Conservation (phyloP, 2,797 vertebrate species). For the Sebastes itinus region DNA sequence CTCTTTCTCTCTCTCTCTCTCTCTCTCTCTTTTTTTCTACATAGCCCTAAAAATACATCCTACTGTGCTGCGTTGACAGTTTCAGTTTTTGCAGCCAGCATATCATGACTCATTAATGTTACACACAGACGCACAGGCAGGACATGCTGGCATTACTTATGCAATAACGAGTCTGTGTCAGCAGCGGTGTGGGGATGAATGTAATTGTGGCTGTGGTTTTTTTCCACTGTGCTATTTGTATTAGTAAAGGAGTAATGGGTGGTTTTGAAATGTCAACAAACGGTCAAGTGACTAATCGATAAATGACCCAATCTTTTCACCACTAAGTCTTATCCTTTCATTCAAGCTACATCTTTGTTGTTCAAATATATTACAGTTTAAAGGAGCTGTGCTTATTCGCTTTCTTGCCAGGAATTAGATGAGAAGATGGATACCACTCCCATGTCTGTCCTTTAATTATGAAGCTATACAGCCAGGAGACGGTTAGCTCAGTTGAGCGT, state of each 20-base stretch:
- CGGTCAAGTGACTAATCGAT: neutral
- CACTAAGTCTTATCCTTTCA: neutral
- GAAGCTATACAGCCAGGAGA: neutral
- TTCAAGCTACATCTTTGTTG: neutral
- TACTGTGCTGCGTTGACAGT: conserved; percentile 26
- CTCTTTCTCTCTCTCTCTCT: neutral
- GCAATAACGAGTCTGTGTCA: conserved; percentile 45
- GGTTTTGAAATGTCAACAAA: neutral
- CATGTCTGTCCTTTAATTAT: neutral
- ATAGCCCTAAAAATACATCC: conserved; percentile 24
- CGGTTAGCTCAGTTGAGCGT: neutral
- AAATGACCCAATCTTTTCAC: neutral
- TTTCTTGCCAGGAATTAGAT: neutral
- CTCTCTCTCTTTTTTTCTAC: neutral
- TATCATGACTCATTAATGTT: conserved; percentile 58
- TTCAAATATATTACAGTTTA: neutral
- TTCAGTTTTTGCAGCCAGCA: conserved; percentile 27
- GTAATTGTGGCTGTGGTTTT: neutral
- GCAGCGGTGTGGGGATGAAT: conserved; percentile 11
- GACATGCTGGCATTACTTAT: conserved; percentile 40
- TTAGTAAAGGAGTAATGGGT: neutral
- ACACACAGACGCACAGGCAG: conserved; percentile 15
- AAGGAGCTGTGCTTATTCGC: neutral
- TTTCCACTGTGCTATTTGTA: neutral
- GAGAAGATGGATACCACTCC: neutral